A percentile compares a stretch with the other conserved stretches of the same genome.
Conservation (phyloP, 2,113 vertebrate species). For the Coreoperca whiteheadi region DNA sequence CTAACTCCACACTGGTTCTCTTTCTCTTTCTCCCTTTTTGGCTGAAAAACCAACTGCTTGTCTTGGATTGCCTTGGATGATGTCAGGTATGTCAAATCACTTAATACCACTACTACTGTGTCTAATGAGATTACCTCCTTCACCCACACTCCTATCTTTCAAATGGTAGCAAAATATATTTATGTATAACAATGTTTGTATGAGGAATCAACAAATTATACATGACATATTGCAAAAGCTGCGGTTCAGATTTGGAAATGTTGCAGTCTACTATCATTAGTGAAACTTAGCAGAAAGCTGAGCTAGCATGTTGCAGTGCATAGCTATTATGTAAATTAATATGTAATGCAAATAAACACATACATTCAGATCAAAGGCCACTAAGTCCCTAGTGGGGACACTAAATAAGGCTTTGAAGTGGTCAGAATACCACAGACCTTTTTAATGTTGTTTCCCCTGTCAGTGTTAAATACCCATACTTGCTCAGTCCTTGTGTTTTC, state of each 20-base stretch:
- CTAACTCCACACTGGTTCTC: slow-evolving; percentile 51
- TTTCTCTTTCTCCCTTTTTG: slow-evolving; percentile 20
- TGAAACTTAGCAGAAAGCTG: slow-evolving; percentile 25
- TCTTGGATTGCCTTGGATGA: slow-evolving; percentile 38
- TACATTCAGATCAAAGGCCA: slow-evolving; percentile 42
- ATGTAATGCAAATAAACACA: slow-evolving; percentile 54
- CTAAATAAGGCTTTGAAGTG: slow-evolving; percentile 51
- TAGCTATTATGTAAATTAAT: slow-evolving; percentile 38
- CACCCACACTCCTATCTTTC: neutral
- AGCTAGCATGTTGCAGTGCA: slow-evolving; percentile 15
- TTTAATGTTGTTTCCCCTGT: slow-evolving; percentile 28
- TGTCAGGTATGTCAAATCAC: slow-evolving; percentile 76
- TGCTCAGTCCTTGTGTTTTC: slow-evolving; percentile 27
- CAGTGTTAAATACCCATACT: slow-evolving; percentile 12
- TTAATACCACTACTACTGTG: slow-evolving; percentile 10
- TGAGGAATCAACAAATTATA: slow-evolving; percentile 15
- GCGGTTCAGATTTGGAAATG: slow-evolving; percentile 33
- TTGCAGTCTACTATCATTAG: neutral
- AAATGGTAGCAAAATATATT: slow-evolving; percentile 2
- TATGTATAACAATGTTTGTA: neutral
- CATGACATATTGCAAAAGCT: slow-evolving; percentile 23
- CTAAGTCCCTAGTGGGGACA: slow-evolving; percentile 1
- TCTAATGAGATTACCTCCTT: slow-evolving; percentile 25
- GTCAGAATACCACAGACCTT: slow-evolving; percentile 40
- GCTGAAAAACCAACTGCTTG: slow-evolving; percentile 52